A percentile compares a stretch with the other conserved stretches of the same genome.
Conservation (phyloP, 2,888 invertebrate genomes). For the Rutpela maculata region DNA sequence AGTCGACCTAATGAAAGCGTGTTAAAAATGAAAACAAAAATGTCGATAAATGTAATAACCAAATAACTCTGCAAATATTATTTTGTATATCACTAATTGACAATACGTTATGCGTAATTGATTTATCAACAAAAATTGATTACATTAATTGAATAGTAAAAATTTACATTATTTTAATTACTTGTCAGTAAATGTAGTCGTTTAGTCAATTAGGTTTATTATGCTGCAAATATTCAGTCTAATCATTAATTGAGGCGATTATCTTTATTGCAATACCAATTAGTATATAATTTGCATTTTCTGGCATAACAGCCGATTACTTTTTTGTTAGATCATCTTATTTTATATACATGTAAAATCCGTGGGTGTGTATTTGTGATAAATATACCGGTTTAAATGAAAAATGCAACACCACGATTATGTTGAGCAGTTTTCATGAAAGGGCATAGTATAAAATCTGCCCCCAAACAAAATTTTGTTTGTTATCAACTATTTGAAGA, state of each 20-base stretch:
- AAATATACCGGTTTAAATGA: background rate
- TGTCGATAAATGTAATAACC: too few species aligned
- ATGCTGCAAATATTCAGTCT: background rate
- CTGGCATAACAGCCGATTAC: background rate
- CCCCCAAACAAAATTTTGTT: too few species aligned
- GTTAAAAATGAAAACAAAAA: background rate
- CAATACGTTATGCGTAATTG: background rate
- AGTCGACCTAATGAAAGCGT: too few species aligned
- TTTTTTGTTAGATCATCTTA: background rate
- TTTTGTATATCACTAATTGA: background rate
- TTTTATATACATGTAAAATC: background rate
- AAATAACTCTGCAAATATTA: background rate
- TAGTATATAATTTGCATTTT: slow-evolving; percentile 3
- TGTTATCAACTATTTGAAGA: too few species aligned
- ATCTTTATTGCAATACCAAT: background rate
- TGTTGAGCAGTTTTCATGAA: too few species aligned
- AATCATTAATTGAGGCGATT: background rate
- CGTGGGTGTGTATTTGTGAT: background rate
- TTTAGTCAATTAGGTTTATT: background rate
- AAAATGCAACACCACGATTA: too few species aligned
- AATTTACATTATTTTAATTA: slow-evolving; percentile 4
- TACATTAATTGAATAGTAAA: background rate
- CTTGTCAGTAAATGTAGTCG: background rate
- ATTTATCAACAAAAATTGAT: background rate
- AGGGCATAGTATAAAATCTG: too few species aligned